Conservation (phyloP, 23 tunicate genomes). For the Ciona savignyi region DNA sequence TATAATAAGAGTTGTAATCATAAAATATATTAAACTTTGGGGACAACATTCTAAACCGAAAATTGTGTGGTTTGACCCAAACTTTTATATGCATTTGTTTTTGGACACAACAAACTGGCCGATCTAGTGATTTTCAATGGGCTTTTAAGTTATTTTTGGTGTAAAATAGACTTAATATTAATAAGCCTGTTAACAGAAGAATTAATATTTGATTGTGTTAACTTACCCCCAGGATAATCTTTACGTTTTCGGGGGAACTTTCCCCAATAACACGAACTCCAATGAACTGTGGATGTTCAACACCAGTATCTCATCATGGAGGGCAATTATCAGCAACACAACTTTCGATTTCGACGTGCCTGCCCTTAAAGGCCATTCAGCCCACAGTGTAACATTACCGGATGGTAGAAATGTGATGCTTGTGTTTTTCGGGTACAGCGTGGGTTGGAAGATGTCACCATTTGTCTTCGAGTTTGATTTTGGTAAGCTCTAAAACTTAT, state of each 20-base stretch:
- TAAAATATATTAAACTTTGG: too few relatives aligned
- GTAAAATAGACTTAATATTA: too few relatives aligned
- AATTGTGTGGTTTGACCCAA: too few relatives aligned
- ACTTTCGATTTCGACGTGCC: conserved; percentile 2
- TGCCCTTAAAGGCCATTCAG: conserved; percentile 51
- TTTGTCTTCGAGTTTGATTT: conserved; percentile 43
- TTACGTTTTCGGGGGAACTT: conserved; percentile 28
- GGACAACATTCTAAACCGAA: too few relatives aligned
- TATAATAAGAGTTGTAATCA: too few relatives aligned
- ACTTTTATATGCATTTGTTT: too few relatives aligned
- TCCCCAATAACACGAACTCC: conserved; percentile 17
- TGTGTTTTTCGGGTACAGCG: conserved; percentile 60
- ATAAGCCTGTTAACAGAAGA: background rate
- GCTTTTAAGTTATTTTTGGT: too few relatives aligned
- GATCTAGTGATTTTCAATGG: too few relatives aligned
- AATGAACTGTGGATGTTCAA: conserved; percentile 40
- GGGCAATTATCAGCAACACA: background rate
- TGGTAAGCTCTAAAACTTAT: too few relatives aligned
- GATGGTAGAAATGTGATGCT: conserved; percentile 28
- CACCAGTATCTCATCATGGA: conserved; percentile 9
- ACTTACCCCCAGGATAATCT: conserved; percentile 15
- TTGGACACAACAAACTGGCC: too few relatives aligned
- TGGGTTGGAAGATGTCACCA: conserved; percentile 19
- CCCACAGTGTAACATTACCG: conserved; percentile 16
- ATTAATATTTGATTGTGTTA: background rate